Evolutionary conservation across 2,113 vertebrate genomes (phyloP), one percentile per base, ranked within the genome.

Genomic region (Garra rufa): DNA sequence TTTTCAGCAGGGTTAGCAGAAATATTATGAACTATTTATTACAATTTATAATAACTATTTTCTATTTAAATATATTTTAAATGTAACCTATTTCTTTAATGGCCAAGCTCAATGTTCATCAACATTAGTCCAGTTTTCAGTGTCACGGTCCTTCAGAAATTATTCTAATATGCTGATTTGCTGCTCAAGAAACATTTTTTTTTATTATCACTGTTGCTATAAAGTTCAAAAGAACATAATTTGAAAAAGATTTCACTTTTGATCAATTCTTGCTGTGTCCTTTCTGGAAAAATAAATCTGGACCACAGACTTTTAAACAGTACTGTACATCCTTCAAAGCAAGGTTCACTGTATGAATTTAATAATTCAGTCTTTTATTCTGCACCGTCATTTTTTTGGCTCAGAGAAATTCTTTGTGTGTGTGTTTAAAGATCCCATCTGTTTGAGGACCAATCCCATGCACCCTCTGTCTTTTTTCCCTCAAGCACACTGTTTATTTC

Each of bases 311-410:
- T 3, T 65, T 65, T 65, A 2, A 55, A 55, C 19, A 55, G 3
- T 17, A 65, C 61, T 65, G 26, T 30, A 65, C 28, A 17, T 65
- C 14, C 61, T 65, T 65, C 26, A 65, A 65, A 26, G 11, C 24
- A 61, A 30, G 13, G 6, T 24, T 28, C 11, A 10, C 28, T 28
- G 5, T 63, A 15, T 63, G 26, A 57, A 57, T 57, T 9, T 57
- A 55, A 41, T 43, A 71, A 44, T 82, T 75, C 44, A 7, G 57
- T 83, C 21, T 44, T 34, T 65, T 70, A 67, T 67, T 57, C 21
- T n/a, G 52, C 52, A 57, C 2, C 52, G 19, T 57, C 8, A n/a
- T n/a, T 55, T n/a, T 55, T 46, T 9, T 55, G 21, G 1, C 30
- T 73, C 69, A 14, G 11, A 71, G 55, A 59, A 43, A 71, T 71